Conservation (phyloP, 23 tunicate species). For the Halocynthia roretzi region DNA sequence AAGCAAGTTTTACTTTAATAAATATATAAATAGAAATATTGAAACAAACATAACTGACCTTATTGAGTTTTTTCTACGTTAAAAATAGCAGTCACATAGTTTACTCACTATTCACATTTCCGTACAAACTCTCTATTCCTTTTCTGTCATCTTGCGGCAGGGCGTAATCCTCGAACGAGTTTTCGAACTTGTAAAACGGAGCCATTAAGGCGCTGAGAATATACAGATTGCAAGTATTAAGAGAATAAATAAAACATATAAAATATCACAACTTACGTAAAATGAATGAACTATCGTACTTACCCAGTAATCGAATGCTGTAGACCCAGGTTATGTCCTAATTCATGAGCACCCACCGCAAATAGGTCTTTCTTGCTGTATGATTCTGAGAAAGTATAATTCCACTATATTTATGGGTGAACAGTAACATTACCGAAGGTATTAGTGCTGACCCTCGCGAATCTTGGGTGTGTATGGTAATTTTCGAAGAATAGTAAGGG, state of each 20-base stretch:
- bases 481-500: background rate
- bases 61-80: no score
- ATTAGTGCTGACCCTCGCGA: no score
- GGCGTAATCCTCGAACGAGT: slow-evolving; percentile 24
- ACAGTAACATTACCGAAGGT: no score
- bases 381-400: background rate
- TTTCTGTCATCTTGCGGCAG: slow-evolving; percentile 35
- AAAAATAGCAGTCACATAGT: no score
- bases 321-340: slow-evolving; percentile 73
- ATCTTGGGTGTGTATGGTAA: background rate
- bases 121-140: slow-evolving; percentile 36
- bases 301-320: slow-evolving; percentile 55
- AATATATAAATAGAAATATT: no score
- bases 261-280: background rate
- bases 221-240: background rate
- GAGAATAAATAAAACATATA: background rate
- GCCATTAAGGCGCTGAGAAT: slow-evolving; percentile 47
- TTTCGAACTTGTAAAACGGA: slow-evolving; percentile 24
- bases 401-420: no score
- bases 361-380: slow-evolving; percentile 44
- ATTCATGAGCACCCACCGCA: slow-evolving; percentile 78
- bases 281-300: background rate
- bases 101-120: slow-evolving; percentile 10
- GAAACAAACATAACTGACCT: no score
- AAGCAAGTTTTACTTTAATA: no score